Evolutionary conservation across 2,888 invertebrate species (phyloP).

Genomic region (Melitaea athalia): DNA sequence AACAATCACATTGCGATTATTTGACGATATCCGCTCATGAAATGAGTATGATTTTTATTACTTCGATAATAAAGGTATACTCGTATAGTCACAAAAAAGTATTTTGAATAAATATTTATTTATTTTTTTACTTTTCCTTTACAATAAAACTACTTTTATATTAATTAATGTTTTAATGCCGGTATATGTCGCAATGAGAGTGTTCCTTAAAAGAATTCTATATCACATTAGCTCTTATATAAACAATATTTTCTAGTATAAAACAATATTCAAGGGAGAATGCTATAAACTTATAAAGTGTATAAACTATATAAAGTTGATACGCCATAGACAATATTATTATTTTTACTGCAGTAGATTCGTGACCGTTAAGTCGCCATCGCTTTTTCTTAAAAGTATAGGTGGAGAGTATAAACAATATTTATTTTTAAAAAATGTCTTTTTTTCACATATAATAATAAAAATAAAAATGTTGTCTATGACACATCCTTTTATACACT

Average conservation of each 20-base stretch:
- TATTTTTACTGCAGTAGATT: not conserved
- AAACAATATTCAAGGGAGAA: slow-evolving; percentile 10
- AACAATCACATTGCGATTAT: slow-evolving; percentile 10
- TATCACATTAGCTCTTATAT: slow-evolving; percentile 37
- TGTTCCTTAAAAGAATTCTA: slow-evolving; percentile 26
- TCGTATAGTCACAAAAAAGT: not conserved
- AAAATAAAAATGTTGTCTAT: slow-evolving; percentile 4
- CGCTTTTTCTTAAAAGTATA: no score
- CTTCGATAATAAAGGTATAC: not conserved
- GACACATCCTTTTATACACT: slow-evolving; percentile 1
- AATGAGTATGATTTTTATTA: not conserved
- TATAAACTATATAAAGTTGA: slow-evolving; percentile 7
- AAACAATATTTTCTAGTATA: slow-evolving; percentile 21
- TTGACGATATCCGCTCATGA: not conserved
- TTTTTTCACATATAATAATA: not conserved
- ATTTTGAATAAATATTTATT: not conserved
- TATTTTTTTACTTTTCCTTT: not conserved
- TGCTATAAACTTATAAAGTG: not conserved
- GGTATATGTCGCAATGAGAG: slow-evolving; percentile 21
- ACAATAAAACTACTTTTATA: no score
- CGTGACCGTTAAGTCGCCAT: not conserved
- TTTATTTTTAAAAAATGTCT: not conserved
- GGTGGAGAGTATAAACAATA: no score
- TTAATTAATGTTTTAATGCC: not conserved
- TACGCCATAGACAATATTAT: not conserved